A percentile compares a stretch with the other conserved stretches of the same genome.
These are phyloP conservation scores for Endotricha flammealis DNA, from an alignment of 2,888 invertebrate species.

Conservation along the genomic window DNA sequence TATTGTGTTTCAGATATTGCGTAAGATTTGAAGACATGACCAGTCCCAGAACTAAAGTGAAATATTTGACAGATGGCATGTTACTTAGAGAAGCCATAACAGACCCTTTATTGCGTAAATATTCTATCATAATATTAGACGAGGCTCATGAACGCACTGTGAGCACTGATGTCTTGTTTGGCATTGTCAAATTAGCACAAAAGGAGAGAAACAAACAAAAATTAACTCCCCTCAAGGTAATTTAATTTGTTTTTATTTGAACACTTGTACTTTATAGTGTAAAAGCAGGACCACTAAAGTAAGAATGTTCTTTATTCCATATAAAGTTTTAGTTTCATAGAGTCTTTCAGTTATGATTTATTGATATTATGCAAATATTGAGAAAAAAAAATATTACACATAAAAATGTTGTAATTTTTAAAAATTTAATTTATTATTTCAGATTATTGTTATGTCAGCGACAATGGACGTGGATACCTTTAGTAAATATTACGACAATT, in stretches of 20 bases:
- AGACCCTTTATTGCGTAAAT: conserved; percentile 85
- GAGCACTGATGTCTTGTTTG: conserved; percentile 95
- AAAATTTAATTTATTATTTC: conserved; percentile 26
- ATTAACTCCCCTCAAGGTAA: conserved; percentile 81
- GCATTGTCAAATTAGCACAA: conserved; percentile 93
- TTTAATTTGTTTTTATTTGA: conserved; percentile 1
- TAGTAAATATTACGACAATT: conserved; percentile 90
- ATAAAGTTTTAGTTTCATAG: no score
- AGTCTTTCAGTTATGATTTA: no score
- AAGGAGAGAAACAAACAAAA: conserved; percentile 81
- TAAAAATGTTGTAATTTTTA: conserved; percentile 7
- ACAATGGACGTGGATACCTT: conserved; percentile 98
- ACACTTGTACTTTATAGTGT: no score
- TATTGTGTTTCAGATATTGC: conserved; percentile 82
- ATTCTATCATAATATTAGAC: conserved; percentile 91
- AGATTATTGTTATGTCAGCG: conserved; percentile 95
- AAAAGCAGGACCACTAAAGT: no score
- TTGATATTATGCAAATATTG: no score
- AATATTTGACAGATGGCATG: conserved; percentile 97
- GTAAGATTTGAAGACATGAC: conserved; percentile 96
- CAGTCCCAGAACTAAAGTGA: conserved; percentile 88
- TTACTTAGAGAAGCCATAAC: conserved; percentile 92
- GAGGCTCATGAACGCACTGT: conserved; percentile 98
- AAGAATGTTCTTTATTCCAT: no score
- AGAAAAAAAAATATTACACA: no score